Base-by-base conservation (phyloP, 2,113 vertebrate genomes). In the Aythya baeri region DNA sequence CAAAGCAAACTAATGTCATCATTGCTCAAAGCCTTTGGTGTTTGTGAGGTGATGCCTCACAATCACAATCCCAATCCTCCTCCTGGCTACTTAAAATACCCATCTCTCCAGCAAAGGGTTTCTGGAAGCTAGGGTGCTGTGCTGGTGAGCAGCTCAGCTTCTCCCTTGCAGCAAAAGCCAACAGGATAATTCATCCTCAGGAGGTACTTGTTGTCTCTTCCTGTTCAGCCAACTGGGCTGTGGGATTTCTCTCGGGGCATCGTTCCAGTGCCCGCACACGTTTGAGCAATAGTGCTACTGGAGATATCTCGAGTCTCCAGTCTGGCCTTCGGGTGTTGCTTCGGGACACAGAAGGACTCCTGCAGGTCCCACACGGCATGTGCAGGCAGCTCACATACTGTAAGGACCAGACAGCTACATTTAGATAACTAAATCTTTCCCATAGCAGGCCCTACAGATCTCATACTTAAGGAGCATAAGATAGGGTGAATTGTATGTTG, bases 331-430 rank as follows among this genome's bases (percentile, higher is more conserved):
- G 77, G 85, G 62, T 68, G 54, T 71, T 79, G 49, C 75, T 91
- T 66, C 63, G 54, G 82, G 61, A 91, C 70, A 43, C 32, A 52
- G 57, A 31, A 93, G 34, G 44, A 68, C 27, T 91, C 63, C 50
- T 68, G 66, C 62, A 85, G 59, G 75, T 86, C 77, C 66, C 61
- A 59, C 20, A 36, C 14, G 25, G 26, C 36, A 41, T 59, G 84
- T 74, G 66, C 66, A 55, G 73, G 61, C 20, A 80, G 90, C 55
- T 88, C 44, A 58, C 59, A 50, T 83, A 74, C 88, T 68, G 86
- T 77, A 89, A 43, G 50, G 79, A 77, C 59, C 41, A 93, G 94
- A 93, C 92, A 90, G 12, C 76, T 59, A 9, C 58, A n/a, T 88
- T 86, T 91, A 86, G 18, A 31, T 36, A 88, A 65, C 15, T 65